Percentiles rank a stretch among this genome's conserved stretches.
phyloP scores from a whole-genome alignment of 2,113 vertebrate genomes.

The Muntiacus muntjak region DNA sequence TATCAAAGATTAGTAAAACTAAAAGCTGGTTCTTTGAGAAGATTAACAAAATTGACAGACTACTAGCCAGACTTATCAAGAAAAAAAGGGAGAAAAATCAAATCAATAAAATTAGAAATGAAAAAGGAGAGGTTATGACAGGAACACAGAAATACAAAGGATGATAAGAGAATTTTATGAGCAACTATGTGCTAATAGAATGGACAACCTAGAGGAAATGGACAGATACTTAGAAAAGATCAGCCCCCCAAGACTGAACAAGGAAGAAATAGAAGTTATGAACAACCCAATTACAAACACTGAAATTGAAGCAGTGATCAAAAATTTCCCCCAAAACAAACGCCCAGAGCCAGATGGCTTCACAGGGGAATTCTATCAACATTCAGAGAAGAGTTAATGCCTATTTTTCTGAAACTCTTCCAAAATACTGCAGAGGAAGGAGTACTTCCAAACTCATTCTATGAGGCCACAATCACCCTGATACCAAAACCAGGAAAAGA shows the following conservation, averaged over 20 bases:
- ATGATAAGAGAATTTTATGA: background rate
- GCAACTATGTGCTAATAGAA: background rate
- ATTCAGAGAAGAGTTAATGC: background rate
- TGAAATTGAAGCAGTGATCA: background rate
- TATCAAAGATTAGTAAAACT: background rate
- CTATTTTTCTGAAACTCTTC: background rate
- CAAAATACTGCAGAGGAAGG: background rate
- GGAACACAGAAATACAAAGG: background rate
- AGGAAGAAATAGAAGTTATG: background rate
- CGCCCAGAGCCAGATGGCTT: background rate
- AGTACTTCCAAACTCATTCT: background rate
- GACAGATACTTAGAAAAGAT: background rate
- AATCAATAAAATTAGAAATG: background rate
- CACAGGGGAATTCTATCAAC: background rate
- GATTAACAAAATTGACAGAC: background rate
- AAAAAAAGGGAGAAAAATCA: background rate
- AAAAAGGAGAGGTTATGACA: background rate
- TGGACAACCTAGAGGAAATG: background rate
- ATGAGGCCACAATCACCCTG: background rate
- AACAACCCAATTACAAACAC: background rate
- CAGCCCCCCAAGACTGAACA: background rate
- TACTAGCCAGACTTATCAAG: background rate
- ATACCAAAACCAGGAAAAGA: background rate
- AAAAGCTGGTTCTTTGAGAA: background rate
- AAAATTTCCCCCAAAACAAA: background rate